Evolutionary conservation across 2,888 invertebrate genomes (phyloP), one percentile per base, ranked within the genome.

Genomic region (Acleris literana): DNA sequence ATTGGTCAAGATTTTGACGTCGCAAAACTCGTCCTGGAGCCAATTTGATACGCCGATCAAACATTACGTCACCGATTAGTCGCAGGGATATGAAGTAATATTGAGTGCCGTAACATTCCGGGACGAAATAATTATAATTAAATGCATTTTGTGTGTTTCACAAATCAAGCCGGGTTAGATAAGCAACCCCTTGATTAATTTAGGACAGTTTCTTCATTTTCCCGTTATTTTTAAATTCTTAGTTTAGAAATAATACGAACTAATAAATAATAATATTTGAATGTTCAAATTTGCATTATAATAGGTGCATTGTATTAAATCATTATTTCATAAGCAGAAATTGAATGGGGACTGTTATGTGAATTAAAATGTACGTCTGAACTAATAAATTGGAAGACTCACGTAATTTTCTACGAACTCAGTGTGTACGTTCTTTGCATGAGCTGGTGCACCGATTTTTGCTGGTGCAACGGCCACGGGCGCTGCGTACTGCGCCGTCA

Each of bases 341-440:
- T n/a, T n/a, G n/a, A n/a, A n/a, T n/a, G n/a, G n/a, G n/a, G n/a
- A n/a, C n/a, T n/a, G n/a, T n/a, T n/a, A n/a, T n/a, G n/a, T n/a
- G 18, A 20, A 11, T 49, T 49, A 1, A 49, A 49, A 7, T 2
- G 5, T 3, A n/a, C n/a, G n/a, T 7, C 6, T 17, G 1, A 6
- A n/a, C 46, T 46, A 46, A 46, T 46, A 46, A 46, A 65, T 69
- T 46, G 7, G 68, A 93, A 49, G 1, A 65, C 94, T 94, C 81
- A 95, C 95, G 78, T 94, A 94, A 77, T 94, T 93, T 78, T 94
- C 94, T 74, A 94, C 79, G 79, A 95, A 94, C 66, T 94, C 94
- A 13, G 92, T 88, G 73, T 93, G 93, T n/a, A 93, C 91, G 72
- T 94, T 93, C 80, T 94, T 94, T 20, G 86, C 84, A 18, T 87